Evolutionary conservation across 2,113 vertebrate genomes (phyloP), one percentile per base, ranked within the genome.

Genomic region (Acanthisitta chloris): DNA sequence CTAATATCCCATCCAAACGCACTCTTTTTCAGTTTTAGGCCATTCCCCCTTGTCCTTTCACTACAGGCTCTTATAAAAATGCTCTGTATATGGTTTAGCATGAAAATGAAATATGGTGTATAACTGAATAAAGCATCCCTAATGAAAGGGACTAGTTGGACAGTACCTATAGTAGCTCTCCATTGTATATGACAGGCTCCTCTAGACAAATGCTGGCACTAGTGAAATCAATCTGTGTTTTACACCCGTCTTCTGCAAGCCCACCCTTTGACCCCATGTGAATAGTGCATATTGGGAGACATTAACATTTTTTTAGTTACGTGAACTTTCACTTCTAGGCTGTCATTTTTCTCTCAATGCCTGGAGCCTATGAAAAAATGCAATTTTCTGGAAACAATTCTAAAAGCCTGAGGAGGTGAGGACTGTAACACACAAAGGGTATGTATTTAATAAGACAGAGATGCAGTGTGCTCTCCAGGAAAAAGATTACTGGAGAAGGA

Each of bases 311-410:
- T 66, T 93, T 86, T 48, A 81, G 66, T 88, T 83, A 36, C 1
- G 16, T 15, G 38, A 62, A 87, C 57, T 81, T 81, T 76, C 51
- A 62, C 34, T 85, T 62, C 49, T 40, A 93, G 74, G 38, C 79
- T 93, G 69, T 59, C 55, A 71, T 93, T 96, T 88, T 90, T 81
- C 20, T 64, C 33, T 88, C 59, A 62, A 10, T 57, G 62, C 76
- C 74, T 78, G 28, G 3, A 94, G 38, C 66, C 76, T 80, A 26
- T 43, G 43, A 90, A 48, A 59, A 92, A 88, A 88, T 1, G 45
- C 43, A 81, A 34, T 88, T 94, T 92, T 19, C 67, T 90, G 64
- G 82, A 74, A 96, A 93, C 69, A 92, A 36, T 17, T 94, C 24
- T 48, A 57, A 83, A 92, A 94, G 15, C 55, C 59, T 59, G 64